Base-by-base conservation (phyloP, 2,888 invertebrate genomes). In the Ashinkailepas kermadecensis region DNA sequence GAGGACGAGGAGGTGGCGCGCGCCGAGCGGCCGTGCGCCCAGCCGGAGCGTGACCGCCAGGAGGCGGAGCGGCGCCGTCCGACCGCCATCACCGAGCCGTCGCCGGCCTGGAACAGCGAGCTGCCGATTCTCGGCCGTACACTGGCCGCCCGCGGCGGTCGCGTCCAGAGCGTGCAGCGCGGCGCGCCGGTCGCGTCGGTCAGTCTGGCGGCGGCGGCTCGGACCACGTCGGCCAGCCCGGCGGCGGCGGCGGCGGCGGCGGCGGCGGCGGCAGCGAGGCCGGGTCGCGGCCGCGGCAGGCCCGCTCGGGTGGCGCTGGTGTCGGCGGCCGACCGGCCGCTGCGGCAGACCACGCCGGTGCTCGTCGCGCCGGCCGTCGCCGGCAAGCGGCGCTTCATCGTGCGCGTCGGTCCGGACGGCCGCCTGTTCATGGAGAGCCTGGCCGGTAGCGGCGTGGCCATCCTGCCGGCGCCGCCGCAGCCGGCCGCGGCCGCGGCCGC, bases 321-420 rank as follows among this genome's bases (percentile, higher is more conserved):
- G 39, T 39, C 39, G 39, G 39, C 39, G 39, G 39, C 39, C 39
- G 39, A 39, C 39, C 39, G 39, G 39, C 39, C 39, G 39, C 39
- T 3, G 39, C 39, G 39, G 39, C 39, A 39, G 39, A 39, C 39
- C 39, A 39, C 39, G 39, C 39, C 39, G 39, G 39, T 39, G 39
- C 39, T 39, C 2, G 39, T 39, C 2, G 39, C 10, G 74, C 74
- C 56, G 74, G 21, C 56, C 2, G 10, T 9, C 21, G 9, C 74
- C 21, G 74, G 74, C 54, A 74, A 56, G 74, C 74, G 74, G 2
- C 74, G 74, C 21, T 74, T 74, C 74, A 56, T 74, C 54, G 74
- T 74, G 74, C 18, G 56, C 2, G 9, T 54, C 23, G 56, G 21
- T 54, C 21, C 8, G 18, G 74, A 74, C 74, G 74, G 74, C 74